Conservation (phyloP, 2,888 invertebrate species). For the Polymixis lichenea region DNA sequence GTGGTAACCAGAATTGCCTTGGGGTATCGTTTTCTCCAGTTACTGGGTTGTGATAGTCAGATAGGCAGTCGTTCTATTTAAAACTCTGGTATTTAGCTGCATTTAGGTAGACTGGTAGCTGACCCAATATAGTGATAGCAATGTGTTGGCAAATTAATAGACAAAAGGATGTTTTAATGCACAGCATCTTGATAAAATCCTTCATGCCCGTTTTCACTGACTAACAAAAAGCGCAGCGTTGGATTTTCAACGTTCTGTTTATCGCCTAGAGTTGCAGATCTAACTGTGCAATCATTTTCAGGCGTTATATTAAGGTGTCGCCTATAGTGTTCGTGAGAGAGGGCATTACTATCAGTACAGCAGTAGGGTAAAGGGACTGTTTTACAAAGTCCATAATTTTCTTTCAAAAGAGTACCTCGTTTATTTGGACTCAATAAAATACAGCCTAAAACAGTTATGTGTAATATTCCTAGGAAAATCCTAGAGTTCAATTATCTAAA, state of each 20-base stretch:
- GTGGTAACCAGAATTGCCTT: not conserved
- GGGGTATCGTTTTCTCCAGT: not conserved
- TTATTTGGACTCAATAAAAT: too few relatives aligned
- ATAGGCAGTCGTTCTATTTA: too few relatives aligned
- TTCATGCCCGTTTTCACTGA: not conserved
- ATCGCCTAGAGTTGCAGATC: not conserved
- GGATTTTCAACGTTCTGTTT: not conserved
- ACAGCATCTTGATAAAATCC: not conserved
- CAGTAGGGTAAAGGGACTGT: too few relatives aligned
- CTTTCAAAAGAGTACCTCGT: too few relatives aligned
- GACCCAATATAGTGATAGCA: not conserved
- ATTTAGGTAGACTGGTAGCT: not conserved
- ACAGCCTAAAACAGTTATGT: too few relatives aligned
- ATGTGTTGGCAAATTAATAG: conserved; percentile 1
- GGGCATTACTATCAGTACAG: too few relatives aligned
- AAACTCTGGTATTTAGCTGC: not conserved
- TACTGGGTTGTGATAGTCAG: too few relatives aligned
- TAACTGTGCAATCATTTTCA: too few relatives aligned
- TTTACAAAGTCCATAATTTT: too few relatives aligned
- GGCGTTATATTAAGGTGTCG: too few relatives aligned
- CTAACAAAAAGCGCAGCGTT: not conserved
- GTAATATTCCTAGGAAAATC: too few relatives aligned
- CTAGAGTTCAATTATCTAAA: not conserved
- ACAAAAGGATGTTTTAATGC: not conserved
- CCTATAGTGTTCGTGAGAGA: too few relatives aligned